Evolutionary conservation across 2,888 invertebrate genomes (phyloP).

Genomic region (Helleia helle): DNA sequence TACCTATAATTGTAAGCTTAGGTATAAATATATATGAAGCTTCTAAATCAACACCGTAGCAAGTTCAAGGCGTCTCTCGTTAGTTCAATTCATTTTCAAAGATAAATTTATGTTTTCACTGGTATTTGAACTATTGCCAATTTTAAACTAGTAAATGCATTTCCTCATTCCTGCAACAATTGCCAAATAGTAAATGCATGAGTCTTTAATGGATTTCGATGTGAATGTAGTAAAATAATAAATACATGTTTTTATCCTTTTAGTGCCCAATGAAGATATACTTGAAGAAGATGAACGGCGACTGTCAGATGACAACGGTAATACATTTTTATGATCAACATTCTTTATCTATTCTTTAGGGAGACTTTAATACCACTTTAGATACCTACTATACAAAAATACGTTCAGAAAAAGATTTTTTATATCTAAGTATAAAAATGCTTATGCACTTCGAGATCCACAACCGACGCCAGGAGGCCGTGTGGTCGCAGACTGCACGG

Average conservation of each 20-base stretch:
- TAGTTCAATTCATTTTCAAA: neutral
- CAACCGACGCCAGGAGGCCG: too few species aligned
- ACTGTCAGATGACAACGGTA: constrained; percentile 62
- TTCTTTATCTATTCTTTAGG: too few species aligned
- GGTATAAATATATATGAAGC: too few species aligned
- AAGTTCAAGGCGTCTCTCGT: constrained; percentile 1
- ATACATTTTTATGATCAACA: constrained; percentile 4
- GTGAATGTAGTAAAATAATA: constrained; percentile 6
- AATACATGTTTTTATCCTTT: constrained; percentile 29
- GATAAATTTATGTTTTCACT: constrained; percentile 9
- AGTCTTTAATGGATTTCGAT: constrained; percentile 7
- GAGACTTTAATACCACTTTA: too few species aligned
- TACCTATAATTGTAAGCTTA: too few species aligned
- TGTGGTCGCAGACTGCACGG: too few species aligned
- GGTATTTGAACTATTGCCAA: constrained; percentile 23
- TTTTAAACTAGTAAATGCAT: constrained; percentile 19
- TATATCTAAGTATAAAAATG: too few species aligned
- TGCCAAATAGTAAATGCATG: constrained; percentile 22
- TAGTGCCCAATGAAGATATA: constrained; percentile 69
- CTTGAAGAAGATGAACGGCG: constrained; percentile 67
- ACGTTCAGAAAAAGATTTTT: too few species aligned
- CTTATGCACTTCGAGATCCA: too few species aligned
- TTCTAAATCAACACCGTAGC: too few species aligned
- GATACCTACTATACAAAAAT: too few species aligned
- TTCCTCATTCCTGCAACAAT: constrained; percentile 13